A percentile compares a stretch with the other conserved stretches of the same genome.
These are phyloP conservation scores for Euplexia lucipara DNA, from an alignment of 2,888 invertebrate species.

Conservation along the genomic window DNA sequence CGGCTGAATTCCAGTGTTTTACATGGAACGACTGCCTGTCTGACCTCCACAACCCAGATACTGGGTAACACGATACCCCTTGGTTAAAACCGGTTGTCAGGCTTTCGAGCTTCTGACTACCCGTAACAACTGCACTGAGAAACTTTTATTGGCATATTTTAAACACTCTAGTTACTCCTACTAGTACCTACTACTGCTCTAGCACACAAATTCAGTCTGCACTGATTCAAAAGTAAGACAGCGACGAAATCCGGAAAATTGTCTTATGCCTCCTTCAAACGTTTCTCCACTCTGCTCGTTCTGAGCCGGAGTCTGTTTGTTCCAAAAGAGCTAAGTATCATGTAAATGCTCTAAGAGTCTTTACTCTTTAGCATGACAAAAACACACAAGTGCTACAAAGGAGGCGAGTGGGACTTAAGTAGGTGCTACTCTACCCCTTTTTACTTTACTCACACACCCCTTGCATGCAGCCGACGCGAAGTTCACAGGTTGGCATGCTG, in stretches of 20 bases:
- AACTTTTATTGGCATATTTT: too few species aligned
- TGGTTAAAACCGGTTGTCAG: too few species aligned
- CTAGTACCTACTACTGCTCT: too few species aligned
- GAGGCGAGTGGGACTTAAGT: conserved; percentile 57
- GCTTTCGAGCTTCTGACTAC: too few species aligned
- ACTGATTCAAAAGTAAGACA: not conserved
- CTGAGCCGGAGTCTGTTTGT: conserved; percentile 34
- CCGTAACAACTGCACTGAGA: too few species aligned
- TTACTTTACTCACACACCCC: conserved; percentile 35
- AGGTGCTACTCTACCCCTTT: conserved; percentile 56
- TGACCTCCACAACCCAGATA: too few species aligned
- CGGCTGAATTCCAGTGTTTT: too few species aligned
- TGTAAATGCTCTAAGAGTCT: conserved; percentile 57
- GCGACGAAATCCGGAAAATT: not conserved
- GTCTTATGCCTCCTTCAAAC: conserved; percentile 2
- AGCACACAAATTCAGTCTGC: too few species aligned
- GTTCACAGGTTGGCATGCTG: conserved; percentile 31
- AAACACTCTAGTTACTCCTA: too few species aligned
- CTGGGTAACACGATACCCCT: too few species aligned
- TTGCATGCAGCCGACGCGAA: conserved; percentile 27
- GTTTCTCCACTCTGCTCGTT: conserved; percentile 6
- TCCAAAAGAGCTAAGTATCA: conserved; percentile 44
- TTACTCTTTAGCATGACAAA: conserved; percentile 54
- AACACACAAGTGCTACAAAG: conserved; percentile 55
- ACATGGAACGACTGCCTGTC: too few species aligned